A percentile compares a stretch with the other conserved stretches of the same genome.
Conservation (phyloP, 2,797 vertebrate species). For the Margarornis squamiger region DNA sequence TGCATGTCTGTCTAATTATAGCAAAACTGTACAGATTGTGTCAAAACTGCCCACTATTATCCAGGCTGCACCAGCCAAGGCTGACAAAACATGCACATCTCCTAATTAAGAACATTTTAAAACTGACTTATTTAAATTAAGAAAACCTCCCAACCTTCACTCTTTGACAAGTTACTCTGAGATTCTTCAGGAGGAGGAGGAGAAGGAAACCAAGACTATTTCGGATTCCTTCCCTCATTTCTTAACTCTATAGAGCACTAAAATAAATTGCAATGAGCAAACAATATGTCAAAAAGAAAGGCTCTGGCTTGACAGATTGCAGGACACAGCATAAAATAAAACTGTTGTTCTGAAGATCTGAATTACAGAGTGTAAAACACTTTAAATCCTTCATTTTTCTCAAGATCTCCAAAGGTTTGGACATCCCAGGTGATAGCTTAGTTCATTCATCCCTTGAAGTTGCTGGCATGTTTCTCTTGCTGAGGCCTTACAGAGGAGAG, state of each 20-base stretch:
- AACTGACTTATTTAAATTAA: neutral
- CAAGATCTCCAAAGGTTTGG: slow-evolving; percentile 20
- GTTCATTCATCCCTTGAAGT: neutral
- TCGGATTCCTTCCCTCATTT: neutral
- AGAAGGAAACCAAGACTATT: neutral
- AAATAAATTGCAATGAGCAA: neutral
- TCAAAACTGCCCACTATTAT: slow-evolving; percentile 31
- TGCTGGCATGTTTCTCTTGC: neutral
- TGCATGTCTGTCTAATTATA: slow-evolving; percentile 3
- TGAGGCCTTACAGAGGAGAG: neutral
- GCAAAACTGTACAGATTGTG: neutral
- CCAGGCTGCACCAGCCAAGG: neutral
- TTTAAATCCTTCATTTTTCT: neutral
- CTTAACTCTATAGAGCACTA: neutral
- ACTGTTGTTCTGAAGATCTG: neutral
- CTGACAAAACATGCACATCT: slow-evolving; percentile 9
- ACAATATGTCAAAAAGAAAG: neutral
- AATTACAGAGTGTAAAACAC: neutral
- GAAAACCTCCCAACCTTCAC: neutral
- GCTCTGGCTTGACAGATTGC: neutral
- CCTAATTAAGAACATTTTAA: slow-evolving; percentile 14
- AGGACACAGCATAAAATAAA: neutral
- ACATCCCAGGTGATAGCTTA: neutral
- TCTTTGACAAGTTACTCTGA: neutral
- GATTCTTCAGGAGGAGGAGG: neutral